Percentiles rank a stretch among this genome's conserved stretches.
These are phyloP conservation scores for Phymastichus coffea DNA, from an alignment of 1,140 invertebrate genomes.

Conservation along the genomic window DNA sequence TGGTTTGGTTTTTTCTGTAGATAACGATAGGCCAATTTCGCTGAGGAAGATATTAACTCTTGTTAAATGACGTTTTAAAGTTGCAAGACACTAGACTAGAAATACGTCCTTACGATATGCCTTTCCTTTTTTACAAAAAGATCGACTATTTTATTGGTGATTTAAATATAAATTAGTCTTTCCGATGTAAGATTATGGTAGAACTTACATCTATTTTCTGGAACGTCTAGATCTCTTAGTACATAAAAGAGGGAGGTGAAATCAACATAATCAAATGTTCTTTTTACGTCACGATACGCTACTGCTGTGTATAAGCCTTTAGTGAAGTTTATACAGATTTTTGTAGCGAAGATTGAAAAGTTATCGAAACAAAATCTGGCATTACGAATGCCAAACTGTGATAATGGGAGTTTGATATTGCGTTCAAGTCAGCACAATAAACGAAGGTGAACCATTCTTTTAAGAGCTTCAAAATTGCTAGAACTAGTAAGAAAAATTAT, in stretches of 20 bases:
- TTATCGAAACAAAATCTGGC: background rate
- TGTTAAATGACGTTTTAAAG: background rate
- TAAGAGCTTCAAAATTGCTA: slow-evolving; percentile 25
- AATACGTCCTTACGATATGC: background rate
- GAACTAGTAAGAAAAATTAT: slow-evolving; percentile 29
- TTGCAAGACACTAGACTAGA: background rate
- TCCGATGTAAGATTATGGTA: background rate
- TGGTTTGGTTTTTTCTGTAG: background rate
- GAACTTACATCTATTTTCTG: background rate
- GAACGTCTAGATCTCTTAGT: background rate
- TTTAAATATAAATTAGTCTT: background rate
- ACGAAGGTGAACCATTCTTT: slow-evolving; percentile 24
- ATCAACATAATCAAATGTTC: background rate
- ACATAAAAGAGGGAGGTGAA: background rate
- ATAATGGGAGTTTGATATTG: background rate
- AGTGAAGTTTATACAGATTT: background rate
- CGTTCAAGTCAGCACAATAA: slow-evolving; percentile 14
- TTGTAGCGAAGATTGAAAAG: background rate
- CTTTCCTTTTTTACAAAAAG: background rate
- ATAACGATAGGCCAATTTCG: background rate
- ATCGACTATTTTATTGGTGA: background rate
- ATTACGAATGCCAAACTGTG: slow-evolving; percentile 20
- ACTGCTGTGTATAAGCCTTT: background rate
- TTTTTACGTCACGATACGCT: background rate
- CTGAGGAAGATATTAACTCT: background rate